phyloP scores from a whole-genome alignment of 2,888 invertebrate species.

The Caenorhabditis sp. region DNA sequence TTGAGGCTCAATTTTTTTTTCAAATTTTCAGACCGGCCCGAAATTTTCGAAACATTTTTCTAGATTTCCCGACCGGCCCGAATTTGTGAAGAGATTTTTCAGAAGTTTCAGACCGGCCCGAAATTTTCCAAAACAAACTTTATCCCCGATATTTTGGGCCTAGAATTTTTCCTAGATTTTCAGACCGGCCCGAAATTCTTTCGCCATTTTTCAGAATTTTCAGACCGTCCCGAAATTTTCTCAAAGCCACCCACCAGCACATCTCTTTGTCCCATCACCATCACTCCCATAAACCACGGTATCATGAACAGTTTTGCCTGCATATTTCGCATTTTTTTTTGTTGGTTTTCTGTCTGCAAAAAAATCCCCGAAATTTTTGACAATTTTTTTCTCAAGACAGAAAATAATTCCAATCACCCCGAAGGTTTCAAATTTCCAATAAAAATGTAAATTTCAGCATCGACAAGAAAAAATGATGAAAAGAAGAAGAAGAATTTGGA shows the following conservation, averaged over 20 bases:
- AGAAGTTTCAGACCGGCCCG: too few species aligned
- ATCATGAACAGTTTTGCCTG: slow-evolving; percentile 41
- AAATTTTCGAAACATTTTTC: too few species aligned
- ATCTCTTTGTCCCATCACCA: not conserved
- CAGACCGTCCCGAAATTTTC: not conserved
- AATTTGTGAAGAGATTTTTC: too few species aligned
- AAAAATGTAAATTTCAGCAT: slow-evolving; percentile 3
- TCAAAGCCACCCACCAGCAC: slow-evolving; percentile 5
- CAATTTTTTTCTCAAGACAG: not conserved
- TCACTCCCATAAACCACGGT: slow-evolving; percentile 26
- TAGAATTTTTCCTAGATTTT: too few species aligned
- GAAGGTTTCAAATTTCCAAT: not conserved
- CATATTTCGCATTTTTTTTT: slow-evolving; percentile 9
- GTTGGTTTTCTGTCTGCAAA: too few species aligned
- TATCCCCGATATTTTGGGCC: too few species aligned
- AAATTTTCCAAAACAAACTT: too few species aligned
- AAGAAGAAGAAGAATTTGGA: not conserved
- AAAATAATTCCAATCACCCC: not conserved
- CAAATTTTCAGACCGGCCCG: too few species aligned
- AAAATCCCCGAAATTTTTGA: not conserved
- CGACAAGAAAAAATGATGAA: not conserved
- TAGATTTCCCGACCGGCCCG: too few species aligned
- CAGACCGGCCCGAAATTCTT: too few species aligned
- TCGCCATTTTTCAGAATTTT: not conserved
- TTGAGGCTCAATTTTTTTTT: too few species aligned